Evolutionary conservation across 2,888 invertebrate genomes (phyloP), one percentile per base, ranked within the genome.

Genomic region (Dichetophora obliterata): DNA sequence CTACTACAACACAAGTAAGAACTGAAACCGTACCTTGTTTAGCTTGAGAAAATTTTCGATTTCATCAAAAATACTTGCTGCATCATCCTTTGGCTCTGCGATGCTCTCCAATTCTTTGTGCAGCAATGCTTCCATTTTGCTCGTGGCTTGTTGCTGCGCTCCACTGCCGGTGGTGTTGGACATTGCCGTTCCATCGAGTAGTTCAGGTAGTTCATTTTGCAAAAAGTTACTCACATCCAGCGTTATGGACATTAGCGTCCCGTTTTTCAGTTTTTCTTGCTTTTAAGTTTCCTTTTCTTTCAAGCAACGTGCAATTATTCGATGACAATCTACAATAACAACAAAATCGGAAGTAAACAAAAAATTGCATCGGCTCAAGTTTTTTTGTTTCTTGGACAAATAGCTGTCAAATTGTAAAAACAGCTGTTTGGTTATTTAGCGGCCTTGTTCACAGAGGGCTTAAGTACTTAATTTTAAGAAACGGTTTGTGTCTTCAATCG

Each of bases 1-100:
- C 59, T 43, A 1, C 1, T 14, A 59, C 11, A 24, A 4, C 6
- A 9, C 0, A 9, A 0, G 59, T 2, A 11, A 43, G 1, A 43
- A 3, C 2, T 3, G 3, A 3, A 5, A 3, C 11, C 75, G 14
- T n/a, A 81, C 82, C 80, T 82, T 80, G 59, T 80, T 82, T 59
- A 74, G 75, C 48, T 80, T 80, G 11, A 82, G 75, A 22, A 82
- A 71, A 69, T 81, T 77, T 50, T 82, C 82, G 22, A 82, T 81
- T 80, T 82, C 82, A 11, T 82, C 81, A 22, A 82, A 82, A 22
- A 82, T 82, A 50, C 79, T 82, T 14, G 48, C 71, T 3, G 78
- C 75, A 70, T 80, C 81, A 78, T 79, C 79, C 72, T 79, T 79
- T 8, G 78, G 54, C 70, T 80, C 72, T 68, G 77, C 74, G 34